Percentiles rank a stretch among this genome's conserved stretches.
phyloP scores from a whole-genome alignment of 2,113 vertebrate species.

The Myxocyprinus asiaticus region DNA sequence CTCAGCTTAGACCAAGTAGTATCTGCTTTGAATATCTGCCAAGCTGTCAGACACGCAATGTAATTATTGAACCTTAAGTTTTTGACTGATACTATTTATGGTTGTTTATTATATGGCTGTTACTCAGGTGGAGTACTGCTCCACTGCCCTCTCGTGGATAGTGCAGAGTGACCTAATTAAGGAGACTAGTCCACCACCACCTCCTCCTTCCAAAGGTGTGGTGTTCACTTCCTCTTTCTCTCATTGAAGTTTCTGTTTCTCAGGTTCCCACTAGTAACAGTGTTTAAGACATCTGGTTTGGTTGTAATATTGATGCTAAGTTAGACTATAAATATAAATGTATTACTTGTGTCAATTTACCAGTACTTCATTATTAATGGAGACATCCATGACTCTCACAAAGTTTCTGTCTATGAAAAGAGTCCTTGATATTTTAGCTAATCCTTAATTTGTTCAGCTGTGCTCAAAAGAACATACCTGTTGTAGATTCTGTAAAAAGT shows the following conservation, averaged over 20 bases:
- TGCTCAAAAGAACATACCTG: no score
- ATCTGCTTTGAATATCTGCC: conserved; percentile 20
- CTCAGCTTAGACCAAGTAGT: conserved; percentile 56
- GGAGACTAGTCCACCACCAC: conserved; percentile 61
- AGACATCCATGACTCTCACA: neutral
- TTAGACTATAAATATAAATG: conserved; percentile 20
- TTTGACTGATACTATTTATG: neutral
- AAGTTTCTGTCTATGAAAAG: no score
- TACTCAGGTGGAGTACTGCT: conserved; percentile 79
- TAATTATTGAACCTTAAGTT: conserved; percentile 17
- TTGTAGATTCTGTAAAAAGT: no score
- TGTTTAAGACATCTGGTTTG: conserved; percentile 26
- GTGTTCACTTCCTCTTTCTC: neutral
- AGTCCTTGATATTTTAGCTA: no score
- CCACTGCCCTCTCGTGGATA: conserved; percentile 79
- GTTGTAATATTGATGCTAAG: conserved; percentile 5
- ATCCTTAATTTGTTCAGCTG: no score
- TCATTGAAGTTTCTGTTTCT: conserved; percentile 60
- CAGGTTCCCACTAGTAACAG: conserved; percentile 20
- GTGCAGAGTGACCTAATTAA: conserved; percentile 70
- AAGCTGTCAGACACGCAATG: conserved; percentile 18
- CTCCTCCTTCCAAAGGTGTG: conserved; percentile 66
- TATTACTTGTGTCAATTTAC: neutral
- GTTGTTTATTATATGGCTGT: neutral
- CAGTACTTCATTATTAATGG: neutral